Percentiles rank a stretch among this genome's conserved stretches.
Evolutionary conservation across 2,797 vertebrate species (phyloP).

Genomic region (Sebastes kiyomatsui): DNA sequence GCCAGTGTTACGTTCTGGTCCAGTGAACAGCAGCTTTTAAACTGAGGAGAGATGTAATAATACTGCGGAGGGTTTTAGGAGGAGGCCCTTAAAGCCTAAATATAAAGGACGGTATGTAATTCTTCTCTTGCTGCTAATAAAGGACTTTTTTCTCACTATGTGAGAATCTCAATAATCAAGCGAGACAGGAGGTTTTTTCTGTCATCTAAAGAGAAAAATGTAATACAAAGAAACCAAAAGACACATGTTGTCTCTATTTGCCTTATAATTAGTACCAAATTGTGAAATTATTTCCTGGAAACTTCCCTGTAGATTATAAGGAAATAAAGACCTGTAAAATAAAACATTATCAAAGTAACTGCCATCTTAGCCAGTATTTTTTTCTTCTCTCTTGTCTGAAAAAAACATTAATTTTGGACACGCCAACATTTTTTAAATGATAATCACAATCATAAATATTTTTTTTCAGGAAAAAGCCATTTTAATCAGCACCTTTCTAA

Average conservation of each 20-base stretch:
- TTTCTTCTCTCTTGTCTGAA: neutral
- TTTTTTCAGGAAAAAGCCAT: no score
- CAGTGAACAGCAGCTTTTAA: slow-evolving; percentile 35
- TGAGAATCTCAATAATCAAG: neutral
- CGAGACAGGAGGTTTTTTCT: neutral
- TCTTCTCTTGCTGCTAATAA: neutral
- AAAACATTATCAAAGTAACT: neutral
- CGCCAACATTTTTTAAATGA: no score
- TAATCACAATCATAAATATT: no score
- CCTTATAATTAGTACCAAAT: neutral
- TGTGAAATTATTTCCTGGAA: neutral
- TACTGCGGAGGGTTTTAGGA: slow-evolving; percentile 3
- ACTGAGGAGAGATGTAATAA: slow-evolving; percentile 2
- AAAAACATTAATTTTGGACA: no score
- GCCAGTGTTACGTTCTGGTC: slow-evolving; percentile 8
- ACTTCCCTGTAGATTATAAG: neutral
- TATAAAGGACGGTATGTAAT: neutral
- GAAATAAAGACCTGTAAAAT: neutral
- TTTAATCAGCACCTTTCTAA: no score
- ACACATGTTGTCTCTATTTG: neutral
- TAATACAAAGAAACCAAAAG: neutral
- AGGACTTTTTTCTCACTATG: neutral
- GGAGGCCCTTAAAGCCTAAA: slow-evolving; percentile 3
- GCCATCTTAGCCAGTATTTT: neutral
- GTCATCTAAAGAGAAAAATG: neutral